These are phyloP conservation scores for Tragelaphus eurycerus DNA, from an alignment of 2,797 vertebrate genomes.

Conservation along the genomic window DNA sequence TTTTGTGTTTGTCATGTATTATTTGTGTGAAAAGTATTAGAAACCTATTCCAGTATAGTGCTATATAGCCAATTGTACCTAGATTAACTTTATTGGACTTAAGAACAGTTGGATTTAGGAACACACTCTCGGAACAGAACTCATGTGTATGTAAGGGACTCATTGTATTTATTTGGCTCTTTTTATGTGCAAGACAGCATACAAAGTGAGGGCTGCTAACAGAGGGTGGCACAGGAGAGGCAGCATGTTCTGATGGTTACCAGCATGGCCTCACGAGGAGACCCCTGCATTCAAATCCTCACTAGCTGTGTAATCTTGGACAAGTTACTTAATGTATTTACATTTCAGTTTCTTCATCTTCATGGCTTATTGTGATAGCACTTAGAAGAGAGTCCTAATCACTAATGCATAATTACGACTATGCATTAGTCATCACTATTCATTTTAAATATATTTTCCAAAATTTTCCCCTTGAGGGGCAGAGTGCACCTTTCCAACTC, in stretches of 20 bases:
- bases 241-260: not conserved
- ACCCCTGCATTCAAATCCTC: not conserved
- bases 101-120: not conserved
- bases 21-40: not conserved
- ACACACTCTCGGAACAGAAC: not conserved
- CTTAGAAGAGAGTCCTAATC: not conserved
- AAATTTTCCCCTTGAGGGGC: not conserved
- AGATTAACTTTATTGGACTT: not conserved
- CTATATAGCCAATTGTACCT: not conserved
- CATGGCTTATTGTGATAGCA: not conserved
- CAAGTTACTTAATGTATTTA: not conserved
- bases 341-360: not conserved
- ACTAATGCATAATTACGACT: not conserved
- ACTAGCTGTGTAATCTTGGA: not conserved
- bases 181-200: not conserved
- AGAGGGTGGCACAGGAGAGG: accelerated
- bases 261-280: not conserved
- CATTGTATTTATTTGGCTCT: not conserved
- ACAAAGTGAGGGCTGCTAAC: not conserved
- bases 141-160: not conserved
- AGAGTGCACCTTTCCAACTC: not conserved
- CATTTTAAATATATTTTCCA: not conserved
- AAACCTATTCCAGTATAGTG: not conserved
- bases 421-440: not conserved
- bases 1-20: not conserved